Evolutionary conservation across 2,113 vertebrate genomes (phyloP), one percentile per base, ranked within the genome.

Genomic region (Myotis brandtii): DNA sequence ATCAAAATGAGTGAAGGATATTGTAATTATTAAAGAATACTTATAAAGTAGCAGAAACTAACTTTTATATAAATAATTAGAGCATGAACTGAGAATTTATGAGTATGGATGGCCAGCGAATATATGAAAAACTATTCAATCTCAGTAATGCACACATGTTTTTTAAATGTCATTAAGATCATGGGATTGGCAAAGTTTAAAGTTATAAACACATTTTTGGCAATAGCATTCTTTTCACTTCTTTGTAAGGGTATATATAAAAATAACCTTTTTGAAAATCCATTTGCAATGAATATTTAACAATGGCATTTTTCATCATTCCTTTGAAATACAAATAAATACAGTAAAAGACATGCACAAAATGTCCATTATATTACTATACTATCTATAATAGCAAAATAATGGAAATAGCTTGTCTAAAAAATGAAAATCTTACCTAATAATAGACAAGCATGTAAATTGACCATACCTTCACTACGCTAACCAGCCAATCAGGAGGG

Each of bases 301-400:
- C 30, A 66, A 77, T 21, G 16, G 5, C 14, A 56, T 92, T 86
- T 86, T 50, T 92, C 25, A 77, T 88, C 25, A 40, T 32, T 72
- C 32, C 81, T 72, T 21, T 89, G 32, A 95, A 94, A 89, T 89
- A 80, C 66, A 75, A 88, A 92, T 56, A 88, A 76, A 80, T 86
- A 12, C 30, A 81, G 18, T 84, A 20, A 86, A 79, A 86, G 43
- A 64, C 40, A 85, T 70, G 46, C 17, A 86, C 20, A 70, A 93
- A 72, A 89, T 86, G 52, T 46, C 30, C 11, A 73, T 81, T 92
- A n/a, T 64, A 66, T 50, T 75, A 48, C 77, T 86, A 67, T 46
- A 30, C 40, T 62, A 37, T 34, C 32, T 91, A 77, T 56, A 93
- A 81, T 56, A 91, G 27, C 20, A 84, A 94, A 92, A 84, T 21